Evolutionary conservation across 2,797 vertebrate genomes (phyloP).

Genomic region (Thamnophis elegans): DNA sequence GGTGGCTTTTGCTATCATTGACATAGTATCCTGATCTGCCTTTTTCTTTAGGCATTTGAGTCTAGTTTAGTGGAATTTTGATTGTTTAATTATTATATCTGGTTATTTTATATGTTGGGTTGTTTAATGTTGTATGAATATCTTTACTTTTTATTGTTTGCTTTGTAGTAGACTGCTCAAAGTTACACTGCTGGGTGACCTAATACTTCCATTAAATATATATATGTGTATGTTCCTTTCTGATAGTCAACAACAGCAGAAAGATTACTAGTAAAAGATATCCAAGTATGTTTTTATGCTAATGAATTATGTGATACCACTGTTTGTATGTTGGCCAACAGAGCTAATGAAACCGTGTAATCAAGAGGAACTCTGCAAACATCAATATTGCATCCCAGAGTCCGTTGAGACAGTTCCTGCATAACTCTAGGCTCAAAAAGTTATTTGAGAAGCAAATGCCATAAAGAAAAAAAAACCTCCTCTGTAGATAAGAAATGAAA

Average conservation of each 20-base stretch:
- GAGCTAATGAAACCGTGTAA: neutral
- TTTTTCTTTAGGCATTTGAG: neutral
- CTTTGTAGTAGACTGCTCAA: neutral
- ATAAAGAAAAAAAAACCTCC: neutral
- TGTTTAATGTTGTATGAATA: neutral
- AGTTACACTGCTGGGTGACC: neutral
- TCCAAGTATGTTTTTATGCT: neutral
- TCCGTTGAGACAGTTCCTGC: neutral
- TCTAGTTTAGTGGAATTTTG: neutral
- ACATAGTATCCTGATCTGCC: neutral
- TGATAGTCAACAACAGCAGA: neutral
- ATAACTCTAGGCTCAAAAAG: neutral
- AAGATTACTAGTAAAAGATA: neutral
- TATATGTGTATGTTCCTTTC: neutral
- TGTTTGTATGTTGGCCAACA: neutral
- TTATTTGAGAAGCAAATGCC: neutral
- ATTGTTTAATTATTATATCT: neutral
- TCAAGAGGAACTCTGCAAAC: neutral
- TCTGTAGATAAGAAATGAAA: constrained; percentile 16
- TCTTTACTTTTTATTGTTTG: neutral
- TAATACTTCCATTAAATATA: neutral
- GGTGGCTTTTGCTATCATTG: neutral
- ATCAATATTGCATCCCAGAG: neutral
- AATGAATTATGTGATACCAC: neutral
- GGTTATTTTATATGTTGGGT: neutral